Conservation (phyloP, 2,888 invertebrate genomes). For the Hyposoter dolosus region DNA sequence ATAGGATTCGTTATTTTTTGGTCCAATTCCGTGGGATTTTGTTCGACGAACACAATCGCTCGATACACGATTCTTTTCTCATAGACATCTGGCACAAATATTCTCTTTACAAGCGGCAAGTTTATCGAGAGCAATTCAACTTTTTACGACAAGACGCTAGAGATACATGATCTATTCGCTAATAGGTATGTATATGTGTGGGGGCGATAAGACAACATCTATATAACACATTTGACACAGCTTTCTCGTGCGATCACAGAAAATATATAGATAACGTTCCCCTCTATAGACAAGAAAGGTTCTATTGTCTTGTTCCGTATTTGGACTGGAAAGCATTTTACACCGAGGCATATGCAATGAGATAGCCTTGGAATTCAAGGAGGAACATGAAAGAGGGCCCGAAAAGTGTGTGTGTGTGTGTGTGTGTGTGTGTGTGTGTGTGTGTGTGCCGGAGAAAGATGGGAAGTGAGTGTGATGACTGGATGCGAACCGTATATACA, state of each 20-base stretch:
- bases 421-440: background rate
- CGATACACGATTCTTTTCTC: background rate
- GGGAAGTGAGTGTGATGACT: conserved; percentile 20
- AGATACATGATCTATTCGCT: background rate
- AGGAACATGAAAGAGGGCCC: conserved; percentile 22
- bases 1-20: too few relatives aligned
- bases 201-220: background rate
- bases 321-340: conserved; percentile 25
- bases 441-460: background rate
- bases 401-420: conserved; percentile 10
- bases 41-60: background rate
- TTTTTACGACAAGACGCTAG: background rate
- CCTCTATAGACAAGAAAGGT: background rate
- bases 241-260: conserved; percentile 19
- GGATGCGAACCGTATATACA: conserved; percentile 26
- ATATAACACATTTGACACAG: background rate
- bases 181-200: background rate
- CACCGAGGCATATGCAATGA: conserved; percentile 13
- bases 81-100: background rate
- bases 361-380: conserved; percentile 14
- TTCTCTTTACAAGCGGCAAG: background rate
- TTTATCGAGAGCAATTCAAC: background rate
- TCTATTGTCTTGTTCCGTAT: conserved; percentile 15
- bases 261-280: background rate
- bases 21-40: background rate